Base-by-base conservation (phyloP, 2,888 invertebrate species). In the Euplexia lucipara region DNA sequence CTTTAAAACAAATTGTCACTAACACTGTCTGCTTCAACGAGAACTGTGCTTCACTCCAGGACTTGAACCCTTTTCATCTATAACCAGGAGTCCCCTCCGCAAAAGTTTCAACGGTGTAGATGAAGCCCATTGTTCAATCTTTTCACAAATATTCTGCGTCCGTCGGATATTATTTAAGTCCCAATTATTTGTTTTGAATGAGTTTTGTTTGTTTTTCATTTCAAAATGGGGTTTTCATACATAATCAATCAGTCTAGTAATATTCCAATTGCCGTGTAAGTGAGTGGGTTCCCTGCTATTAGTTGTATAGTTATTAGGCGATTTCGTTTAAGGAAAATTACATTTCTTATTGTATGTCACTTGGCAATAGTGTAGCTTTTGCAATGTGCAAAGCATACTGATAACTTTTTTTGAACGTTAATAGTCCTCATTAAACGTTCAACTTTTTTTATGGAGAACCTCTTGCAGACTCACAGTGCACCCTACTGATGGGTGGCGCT, bases 121-220 rank as follows among this genome's bases (percentile, higher is more conserved):
- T 74, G 77, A 77, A 59, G 52, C 39, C 64, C 45, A 74, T 77
- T 77, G 77, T 77, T 77, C 52, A 34, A 77, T 70, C 49, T 70
- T 77, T 74, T 74, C 47, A 45, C 45, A 74, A 77, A 70, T 74
- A 77, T 64, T 63, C 65, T 52, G 39, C 35, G 44, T 59, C 64
- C 56, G 51, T 47, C 35, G 22, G 61, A 64, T 64, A 62, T 59
- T 16, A 60, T 59, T 70, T 16, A 42, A 73, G 54, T 58, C 53
- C 48, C 69, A 73, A 70, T 76, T 69, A 58, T 54, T 66, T 66
- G 52, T 69, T 76, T 45, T 30, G 20, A 65, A 62, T 66, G 59
- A 49, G 57, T 52, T 60, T 59, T 44, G 51, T 62, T 68, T 57
- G 47, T 57, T 53, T 39, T 47, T 56, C 68, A 39, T 42, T 69